Percentiles rank a stretch among this genome's conserved stretches.
These are phyloP conservation scores for Bothrops alternatus DNA, from an alignment of 2,797 vertebrate genomes.

Conservation along the genomic window DNA sequence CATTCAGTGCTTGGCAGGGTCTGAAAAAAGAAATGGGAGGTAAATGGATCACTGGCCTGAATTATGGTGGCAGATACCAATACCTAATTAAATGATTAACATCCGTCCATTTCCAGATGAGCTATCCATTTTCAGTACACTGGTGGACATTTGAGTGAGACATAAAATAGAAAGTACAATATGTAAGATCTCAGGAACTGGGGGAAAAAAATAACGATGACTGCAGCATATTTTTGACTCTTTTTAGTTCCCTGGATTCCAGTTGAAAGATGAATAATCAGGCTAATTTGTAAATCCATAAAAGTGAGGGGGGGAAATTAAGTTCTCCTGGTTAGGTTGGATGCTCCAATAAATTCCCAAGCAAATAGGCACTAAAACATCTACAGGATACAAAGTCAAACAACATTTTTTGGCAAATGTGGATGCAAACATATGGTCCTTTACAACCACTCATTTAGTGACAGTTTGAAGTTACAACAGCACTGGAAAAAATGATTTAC, in stretches of 20 bases:
- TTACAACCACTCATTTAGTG: too few relatives aligned
- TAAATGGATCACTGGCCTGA: constrained; percentile 16
- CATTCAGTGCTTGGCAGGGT: constrained; percentile 21
- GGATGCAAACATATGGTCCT: neutral
- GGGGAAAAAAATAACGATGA: neutral
- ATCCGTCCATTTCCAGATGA: neutral
- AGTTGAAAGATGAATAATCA: neutral
- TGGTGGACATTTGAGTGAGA: constrained; percentile 27
- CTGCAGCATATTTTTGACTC: neutral
- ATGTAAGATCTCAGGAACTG: neutral
- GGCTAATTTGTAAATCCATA: neutral
- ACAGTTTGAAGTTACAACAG: too few relatives aligned
- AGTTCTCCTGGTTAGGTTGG: neutral
- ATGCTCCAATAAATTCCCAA: neutral
- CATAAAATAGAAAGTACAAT: neutral
- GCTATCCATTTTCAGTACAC: constrained; percentile 6
- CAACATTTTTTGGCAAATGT: neutral
- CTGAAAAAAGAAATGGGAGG: constrained; percentile 1
- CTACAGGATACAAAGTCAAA: neutral
- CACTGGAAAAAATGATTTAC: too few relatives aligned
- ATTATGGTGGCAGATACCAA: constrained; percentile 11
- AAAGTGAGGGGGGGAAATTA: neutral
- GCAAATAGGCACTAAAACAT: neutral
- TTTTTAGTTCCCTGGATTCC: neutral
- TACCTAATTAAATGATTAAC: neutral